Evolutionary conservation across 2,888 invertebrate genomes (phyloP), one percentile per base, ranked within the genome.

Genomic region (Thecocarcelia acutangulata): DNA sequence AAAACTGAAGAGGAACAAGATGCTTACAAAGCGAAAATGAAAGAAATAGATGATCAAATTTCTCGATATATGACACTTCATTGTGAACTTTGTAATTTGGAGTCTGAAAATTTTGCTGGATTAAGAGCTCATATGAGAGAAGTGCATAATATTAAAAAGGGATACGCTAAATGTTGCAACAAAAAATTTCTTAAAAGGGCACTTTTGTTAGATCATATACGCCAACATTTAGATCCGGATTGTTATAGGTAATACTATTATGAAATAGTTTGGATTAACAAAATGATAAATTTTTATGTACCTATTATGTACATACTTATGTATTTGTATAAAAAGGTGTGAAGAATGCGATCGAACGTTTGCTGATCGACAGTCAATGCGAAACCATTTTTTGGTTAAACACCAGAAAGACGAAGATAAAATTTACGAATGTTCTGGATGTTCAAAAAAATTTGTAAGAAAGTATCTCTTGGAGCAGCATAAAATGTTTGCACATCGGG

Each of bases 391-490:
- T 82, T 84, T 89, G 33, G 83, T 90, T 0, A 89, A 89, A 81
- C 90, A 90, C 56, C 89, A 90, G 83, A 87, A 89, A 3, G 89
- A 90, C 12, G 90, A 89, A 56, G 86, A 88, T 59, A 88, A 88
- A 82, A 88, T 85, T 11, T 88, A 86, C 74, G 86, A 88, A 72
- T 91, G 91, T 80, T 87, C 88, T 17, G 87, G 87, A 52, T 91
- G 91, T 74, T 86, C 88, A 0, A 90, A 90, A 76, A 86, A 87
- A 15, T 91, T 89, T 68, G 88, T 89, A 1, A 90, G 88, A 66
- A 88, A 88, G 83, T 89, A 90, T 84, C 84, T 90, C 15, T 69
- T 90, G 17, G 89, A 90, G 42, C 89, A 90, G 83, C 90, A 91
- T 78, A 86, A 83, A 66, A 77, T 83, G 58, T 76, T 83, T 52